Base-by-base conservation (phyloP, 2,888 invertebrate genomes). In the Hymenopus coronatus region DNA sequence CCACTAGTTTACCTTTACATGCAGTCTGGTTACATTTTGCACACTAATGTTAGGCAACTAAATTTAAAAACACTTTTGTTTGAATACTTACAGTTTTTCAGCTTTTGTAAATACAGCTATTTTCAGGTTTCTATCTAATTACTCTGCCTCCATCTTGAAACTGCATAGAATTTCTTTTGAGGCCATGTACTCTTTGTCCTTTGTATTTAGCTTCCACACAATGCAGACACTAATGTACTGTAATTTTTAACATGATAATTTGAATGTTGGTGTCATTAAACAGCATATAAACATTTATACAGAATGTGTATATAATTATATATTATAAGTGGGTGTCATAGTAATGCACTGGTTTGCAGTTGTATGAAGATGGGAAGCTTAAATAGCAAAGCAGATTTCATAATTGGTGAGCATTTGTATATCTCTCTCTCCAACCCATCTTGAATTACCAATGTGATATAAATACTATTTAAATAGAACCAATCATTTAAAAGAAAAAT, bases 401-500 rank as follows among this genome's bases (percentile, higher is more conserved):
- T 70, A 70, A 6, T 70, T 70, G 54, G 25, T 70, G 54, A 70
- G 28, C 40, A 86, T 81, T 28, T 28, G 28, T 86, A 25, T 85
- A 54, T 54, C 54, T 70, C 25, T 54, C 54, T 70, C 15, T 70
- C 40, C 40, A 40, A 70, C 87, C 87, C 82, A 87, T 87, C 87
- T n/a, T 82, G 54, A 82, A 81, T 15, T 87, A 87, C 82, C 40
- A 87, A 87, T 87, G 87, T 87, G 87, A 87, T 87, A 87, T 87
- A 87, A 87, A 33, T 87, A 82, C 82, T 87, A 87, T 33, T 82
- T 87, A 82, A 86, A 82, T 87, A 87, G 86, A 89, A 87, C 83
- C 88, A 90, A 82, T 85, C 85, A 85, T 89, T 81, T 83, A 33
- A 88, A 83, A 28, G 28, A 28, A 33, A 88, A 40, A 33, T 89